Evolutionary conservation across 2,888 invertebrate species (phyloP).

Genomic region (Craniophora ligustri): DNA sequence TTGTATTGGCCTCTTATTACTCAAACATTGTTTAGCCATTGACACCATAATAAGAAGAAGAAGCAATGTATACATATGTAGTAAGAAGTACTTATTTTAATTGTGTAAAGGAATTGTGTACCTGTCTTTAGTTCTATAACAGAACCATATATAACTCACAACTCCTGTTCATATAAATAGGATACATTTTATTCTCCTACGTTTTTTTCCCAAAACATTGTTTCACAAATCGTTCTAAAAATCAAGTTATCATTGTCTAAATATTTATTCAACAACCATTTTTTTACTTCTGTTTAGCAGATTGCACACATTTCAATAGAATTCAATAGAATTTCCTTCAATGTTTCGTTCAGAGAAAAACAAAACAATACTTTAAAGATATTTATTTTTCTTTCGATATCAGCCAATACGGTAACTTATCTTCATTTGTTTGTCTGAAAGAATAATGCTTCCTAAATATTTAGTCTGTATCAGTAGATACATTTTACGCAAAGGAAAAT

Average conservation of each 20-base stretch:
- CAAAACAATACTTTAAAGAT: background rate
- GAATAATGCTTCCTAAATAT: constrained; percentile 19
- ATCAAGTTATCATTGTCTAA: background rate
- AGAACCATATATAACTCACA: too few species aligned
- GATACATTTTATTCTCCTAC: too few species aligned
- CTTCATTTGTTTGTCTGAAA: constrained; percentile 12
- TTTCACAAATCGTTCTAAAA: background rate
- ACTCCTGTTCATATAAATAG: too few species aligned
- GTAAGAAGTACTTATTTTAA: too few species aligned
- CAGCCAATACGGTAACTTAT: background rate
- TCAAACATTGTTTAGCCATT: too few species aligned
- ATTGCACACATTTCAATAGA: constrained; percentile 1
- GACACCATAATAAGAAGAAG: too few species aligned
- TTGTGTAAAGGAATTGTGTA: too few species aligned
- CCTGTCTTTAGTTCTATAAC: too few species aligned
- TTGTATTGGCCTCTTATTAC: too few species aligned
- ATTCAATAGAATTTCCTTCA: constrained; percentile 1
- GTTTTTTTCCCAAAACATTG: background rate
- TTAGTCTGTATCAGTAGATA: too few species aligned
- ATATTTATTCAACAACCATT: background rate
- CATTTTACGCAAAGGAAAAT: too few species aligned
- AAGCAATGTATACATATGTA: too few species aligned
- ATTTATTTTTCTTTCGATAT: constrained; percentile 17
- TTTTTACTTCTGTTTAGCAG: background rate
- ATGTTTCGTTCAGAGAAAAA: background rate